Base-by-base conservation (phyloP, 64 coral and sea anemone genomes). In the Stichodactyla mertensii region DNA sequence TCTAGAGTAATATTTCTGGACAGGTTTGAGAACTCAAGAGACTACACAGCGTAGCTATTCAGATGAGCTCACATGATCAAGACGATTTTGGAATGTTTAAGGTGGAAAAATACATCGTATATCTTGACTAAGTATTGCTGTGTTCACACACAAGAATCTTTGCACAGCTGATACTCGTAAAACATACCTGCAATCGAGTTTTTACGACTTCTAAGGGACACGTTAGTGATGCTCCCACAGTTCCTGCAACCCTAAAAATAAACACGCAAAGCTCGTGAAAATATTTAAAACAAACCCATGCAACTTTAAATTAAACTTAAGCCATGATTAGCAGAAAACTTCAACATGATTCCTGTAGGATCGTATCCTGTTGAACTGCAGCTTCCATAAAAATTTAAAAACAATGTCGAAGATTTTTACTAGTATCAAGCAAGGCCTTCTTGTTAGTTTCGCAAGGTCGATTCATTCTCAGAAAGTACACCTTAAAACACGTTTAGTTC, bases 131-230 rank as follows among this genome's bases (percentile, higher is more conserved):
- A 16, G 28, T 10, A 20, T 59, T 6, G 10, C 24, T 56, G 52
- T 5, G 16, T 71, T 16, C 28, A 52, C 5, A 45, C 0, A 54
- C 45, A 64, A 16, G 53, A 64, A 22, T 69, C 27, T 23, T 24
- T 61, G 1, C 55, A 53, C 22, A 18, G 22, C 22, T 57, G 1
- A 52, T 79, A 16, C 22, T 19, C 15, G 13, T 13, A 6, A 58
- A 57, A 79, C 70, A n/a, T 88, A 99, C 97, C 97, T 99, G 97
- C 52, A 99, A 77, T 88, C 97, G 77, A 24, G 97, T 99, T 85
- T 99, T 99, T 2, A 99, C 93, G 13, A 99, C 97, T 90, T 99
- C 97, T 62, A 99, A 84, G 22, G 97, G 97, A 60, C 97, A 99
- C 24, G 97, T 99, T 55, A 91, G 66, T 2, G 91, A 91, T 64